A percentile compares a stretch with the other conserved stretches of the same genome.
These are phyloP conservation scores for Aporrectodea caliginosa DNA, from an alignment of 1,140 invertebrate genomes.

Conservation along the genomic window DNA sequence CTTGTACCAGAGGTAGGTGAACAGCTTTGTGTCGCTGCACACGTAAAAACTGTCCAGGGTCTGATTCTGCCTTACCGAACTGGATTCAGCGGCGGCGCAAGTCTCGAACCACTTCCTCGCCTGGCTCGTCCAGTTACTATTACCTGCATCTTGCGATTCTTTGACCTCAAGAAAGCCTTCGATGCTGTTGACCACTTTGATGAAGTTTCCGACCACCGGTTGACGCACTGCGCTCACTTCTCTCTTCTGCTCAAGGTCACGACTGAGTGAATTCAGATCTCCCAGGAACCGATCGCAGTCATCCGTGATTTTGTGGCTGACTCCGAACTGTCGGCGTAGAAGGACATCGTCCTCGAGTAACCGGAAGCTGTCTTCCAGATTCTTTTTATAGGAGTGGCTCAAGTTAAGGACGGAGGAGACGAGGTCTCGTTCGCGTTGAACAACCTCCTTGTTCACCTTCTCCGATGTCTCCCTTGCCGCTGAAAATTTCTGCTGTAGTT, in stretches of 20 bases:
- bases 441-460: neutral
- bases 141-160: neutral
- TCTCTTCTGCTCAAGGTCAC: neutral
- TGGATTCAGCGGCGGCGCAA: neutral
- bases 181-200: neutral
- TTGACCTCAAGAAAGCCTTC: neutral
- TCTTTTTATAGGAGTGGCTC: neutral
- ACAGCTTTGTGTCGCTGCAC: slow-evolving; percentile 7
- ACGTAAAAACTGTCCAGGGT: slow-evolving; percentile 9
- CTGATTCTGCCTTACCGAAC: neutral
- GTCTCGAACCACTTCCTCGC: neutral
- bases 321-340: neutral
- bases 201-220: neutral
- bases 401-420: neutral
- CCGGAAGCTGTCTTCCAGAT: neutral
- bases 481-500: neutral
- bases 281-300: neutral
- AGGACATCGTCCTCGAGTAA: neutral
- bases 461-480: neutral
- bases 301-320: neutral
- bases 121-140: neutral
- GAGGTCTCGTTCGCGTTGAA: neutral
- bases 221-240: neutral
- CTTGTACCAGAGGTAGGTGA: slow-evolving; percentile 14
- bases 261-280: neutral